A percentile compares a stretch with the other conserved stretches of the same genome.
Evolutionary conservation across 2,797 vertebrate genomes (phyloP).

Genomic region (Hemibagrus guttatus): DNA sequence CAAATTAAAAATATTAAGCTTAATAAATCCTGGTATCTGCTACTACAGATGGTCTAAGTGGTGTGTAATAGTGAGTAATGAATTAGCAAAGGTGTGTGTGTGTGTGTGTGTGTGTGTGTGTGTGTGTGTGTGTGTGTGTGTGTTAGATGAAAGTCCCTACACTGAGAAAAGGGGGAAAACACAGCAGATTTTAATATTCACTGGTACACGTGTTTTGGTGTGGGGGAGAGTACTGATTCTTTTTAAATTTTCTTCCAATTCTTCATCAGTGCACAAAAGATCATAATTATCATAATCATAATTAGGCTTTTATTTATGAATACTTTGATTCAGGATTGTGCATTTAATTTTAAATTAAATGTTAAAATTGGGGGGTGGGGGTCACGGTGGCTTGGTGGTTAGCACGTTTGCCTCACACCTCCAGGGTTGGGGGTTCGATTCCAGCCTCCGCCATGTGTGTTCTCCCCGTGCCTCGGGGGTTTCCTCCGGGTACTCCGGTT

Average conservation of each 20-base stretch:
- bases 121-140: conserved; percentile 1
- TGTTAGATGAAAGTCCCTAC: conserved; percentile 50
- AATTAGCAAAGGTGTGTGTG: conserved; percentile 17
- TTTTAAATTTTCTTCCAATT: background rate
- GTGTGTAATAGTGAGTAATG: conserved; percentile 39
- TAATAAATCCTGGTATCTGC: conserved; percentile 44
- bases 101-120: background rate
- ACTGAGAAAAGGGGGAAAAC: conserved; percentile 60
- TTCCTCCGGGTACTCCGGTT: too few relatives aligned
- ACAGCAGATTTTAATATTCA: conserved; percentile 59
- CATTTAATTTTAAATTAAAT: background rate
- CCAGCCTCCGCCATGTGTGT: too few relatives aligned
- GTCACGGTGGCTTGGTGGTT: too few relatives aligned
- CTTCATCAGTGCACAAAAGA: background rate
- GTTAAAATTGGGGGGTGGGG: too few relatives aligned
- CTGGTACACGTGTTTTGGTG: too few relatives aligned
- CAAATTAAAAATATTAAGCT: conserved; percentile 35
- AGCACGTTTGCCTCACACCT: too few relatives aligned
- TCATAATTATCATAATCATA: background rate
- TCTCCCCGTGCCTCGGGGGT: too few relatives aligned
- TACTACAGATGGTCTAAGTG: conserved; percentile 29
- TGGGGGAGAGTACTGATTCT: background rate
- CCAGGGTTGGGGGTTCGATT: too few relatives aligned
- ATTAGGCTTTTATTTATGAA: background rate
- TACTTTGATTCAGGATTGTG: background rate